These are phyloP conservation scores for Nematopogon swammerdamellus DNA, from an alignment of 2,888 invertebrate genomes.

Conservation along the genomic window DNA sequence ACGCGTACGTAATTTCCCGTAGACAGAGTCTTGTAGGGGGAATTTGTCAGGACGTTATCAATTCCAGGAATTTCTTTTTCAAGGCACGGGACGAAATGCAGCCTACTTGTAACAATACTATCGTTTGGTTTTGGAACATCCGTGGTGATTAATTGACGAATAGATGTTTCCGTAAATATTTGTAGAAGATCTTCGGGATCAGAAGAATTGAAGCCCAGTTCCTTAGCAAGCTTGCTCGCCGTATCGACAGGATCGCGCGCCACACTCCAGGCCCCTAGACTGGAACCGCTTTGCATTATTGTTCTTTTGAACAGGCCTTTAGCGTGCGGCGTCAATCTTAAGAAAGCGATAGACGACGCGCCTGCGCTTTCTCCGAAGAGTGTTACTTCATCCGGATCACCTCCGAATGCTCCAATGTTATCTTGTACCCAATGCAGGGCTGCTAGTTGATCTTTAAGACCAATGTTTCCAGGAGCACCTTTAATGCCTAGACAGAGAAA, in stretches of 20 bases:
- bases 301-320: slow-evolving; percentile 36
- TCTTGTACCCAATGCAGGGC: slow-evolving; percentile 38
- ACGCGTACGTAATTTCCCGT: slow-evolving; percentile 28
- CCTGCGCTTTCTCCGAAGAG: slow-evolving; percentile 50
- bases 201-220: slow-evolving; percentile 24
- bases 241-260: slow-evolving; percentile 34
- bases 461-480: slow-evolving; percentile 65
- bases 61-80: slow-evolving; percentile 23
- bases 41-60: slow-evolving; percentile 27
- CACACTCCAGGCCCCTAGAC: slow-evolving; percentile 36
- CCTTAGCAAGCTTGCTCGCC: slow-evolving; percentile 26
- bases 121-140: slow-evolving; percentile 33
- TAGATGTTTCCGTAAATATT: slow-evolving; percentile 22
- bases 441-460: slow-evolving; percentile 51
- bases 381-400: slow-evolving; percentile 37
- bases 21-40: slow-evolving; percentile 29
- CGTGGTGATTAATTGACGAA: slow-evolving; percentile 22
- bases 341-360: slow-evolving; percentile 33
- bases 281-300: slow-evolving; percentile 41
- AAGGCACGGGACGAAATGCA: slow-evolving; percentile 40
- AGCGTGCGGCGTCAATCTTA: slow-evolving; percentile 36
- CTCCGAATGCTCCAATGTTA: slow-evolving; percentile 38
- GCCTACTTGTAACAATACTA: slow-evolving; percentile 34
- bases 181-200: slow-evolving; percentile 28
- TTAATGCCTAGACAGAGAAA: slow-evolving; percentile 61